Evolutionary conservation across 2,113 vertebrate species (phyloP).

Genomic region (Carollia perspicillata): DNA sequence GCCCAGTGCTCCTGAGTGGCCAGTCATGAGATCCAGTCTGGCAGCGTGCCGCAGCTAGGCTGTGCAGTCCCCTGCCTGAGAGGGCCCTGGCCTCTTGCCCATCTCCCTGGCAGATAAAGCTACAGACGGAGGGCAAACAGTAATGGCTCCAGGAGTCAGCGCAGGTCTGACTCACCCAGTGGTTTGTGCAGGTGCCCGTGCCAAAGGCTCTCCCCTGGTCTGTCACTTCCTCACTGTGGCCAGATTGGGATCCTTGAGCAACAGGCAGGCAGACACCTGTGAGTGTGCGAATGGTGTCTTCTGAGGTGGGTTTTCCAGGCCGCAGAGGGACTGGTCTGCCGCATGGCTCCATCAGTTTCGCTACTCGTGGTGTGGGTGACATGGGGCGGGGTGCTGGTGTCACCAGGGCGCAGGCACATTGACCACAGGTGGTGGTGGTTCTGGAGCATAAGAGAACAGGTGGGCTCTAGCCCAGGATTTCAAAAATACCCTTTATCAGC

Average conservation of each 20-base stretch:
- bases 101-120: slow-evolving; percentile 33
- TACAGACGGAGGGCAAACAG: slow-evolving; percentile 65
- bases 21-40: neutral
- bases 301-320: neutral
- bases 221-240: neutral
- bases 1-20: neutral
- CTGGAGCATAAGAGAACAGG: neutral
- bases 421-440: neutral
- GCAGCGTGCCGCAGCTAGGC: neutral
- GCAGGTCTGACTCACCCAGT: slow-evolving; percentile 18
- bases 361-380: neutral
- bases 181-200: neutral
- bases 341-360: neutral
- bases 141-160: neutral
- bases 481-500: neutral
- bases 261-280: neutral
- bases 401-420: neutral
- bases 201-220: neutral
- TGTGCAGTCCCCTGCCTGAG: neutral
- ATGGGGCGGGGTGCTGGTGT: neutral
- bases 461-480: neutral
- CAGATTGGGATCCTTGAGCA: neutral
- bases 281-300: neutral
- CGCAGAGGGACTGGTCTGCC: neutral
- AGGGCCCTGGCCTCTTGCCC: slow-evolving; percentile 42